Evolutionary conservation across 2,113 vertebrate species (phyloP), one percentile per base, ranked within the genome.

Genomic region (Pogona vitticeps): DNA sequence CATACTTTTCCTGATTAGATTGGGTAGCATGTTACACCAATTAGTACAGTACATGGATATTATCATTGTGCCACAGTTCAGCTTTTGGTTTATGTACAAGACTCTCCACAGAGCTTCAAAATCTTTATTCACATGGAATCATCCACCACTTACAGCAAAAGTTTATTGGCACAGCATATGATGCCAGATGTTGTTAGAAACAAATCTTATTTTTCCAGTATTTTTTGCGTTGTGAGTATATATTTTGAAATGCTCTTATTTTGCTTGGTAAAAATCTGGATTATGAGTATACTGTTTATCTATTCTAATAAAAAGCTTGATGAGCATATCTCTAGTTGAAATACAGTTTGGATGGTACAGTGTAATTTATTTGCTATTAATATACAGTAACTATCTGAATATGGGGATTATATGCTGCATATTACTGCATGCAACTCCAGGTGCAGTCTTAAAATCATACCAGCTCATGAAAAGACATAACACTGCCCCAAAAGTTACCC

Each of bases 401-500:
- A 61, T 23, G 33, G 21, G 61, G n/a, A 38, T 0, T 58, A 7
- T 68, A 91, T 73, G 72, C 75, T 71, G 23, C 68, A 76, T 40
- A 40, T 84, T 94, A 59, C 71, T 87, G 75, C 52, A 6, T 91
- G 4, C 88, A 91, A 91, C 72, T 88, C 59, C 75, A 21, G 80
- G 56, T 72, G 9, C 33, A 79, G 76, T 77, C n/a, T 38, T 61
- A 52, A 6, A 52, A 52, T 52, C 46, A 6, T 88, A 52, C 1
- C 14, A 46, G 82, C 56, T 91, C 76, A 75, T 52, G 40, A 84
- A 72, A 90, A 91, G 70, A 18, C 0, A 82, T 91, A 90, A 80
- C 93, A 90, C 93, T 90, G 86, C 86, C 36, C 6, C 33, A 61
- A 89, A 85, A 42, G 89, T 68, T 52, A 70, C 88, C 80, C 93